Base-by-base conservation (phyloP, 23 tunicate genomes). In the Halocynthia roretzi region DNA sequence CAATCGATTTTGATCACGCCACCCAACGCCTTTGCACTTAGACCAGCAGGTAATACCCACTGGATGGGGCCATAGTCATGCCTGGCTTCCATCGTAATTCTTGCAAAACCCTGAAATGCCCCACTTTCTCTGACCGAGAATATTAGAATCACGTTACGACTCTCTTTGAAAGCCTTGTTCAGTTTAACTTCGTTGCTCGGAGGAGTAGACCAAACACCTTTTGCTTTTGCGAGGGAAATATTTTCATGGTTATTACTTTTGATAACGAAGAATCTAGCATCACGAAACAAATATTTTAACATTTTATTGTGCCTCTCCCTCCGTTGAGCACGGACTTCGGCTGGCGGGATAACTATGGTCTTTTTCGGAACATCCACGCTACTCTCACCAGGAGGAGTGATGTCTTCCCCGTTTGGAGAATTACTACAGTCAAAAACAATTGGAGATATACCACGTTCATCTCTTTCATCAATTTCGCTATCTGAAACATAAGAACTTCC, bases 91-190 rank as follows among this genome's bases (percentile, higher is more conserved):
- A 80, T 53, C 49, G 83, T 54, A 10, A 92, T 53, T 14, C 98
- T 87, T 5, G 98, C 98, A 75, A 92, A 86, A 6, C 98, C 98
- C 76, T 92, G 98, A 67, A 92, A 92, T 10, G 92, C 87, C 9
- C 98, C 98, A 82, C 98, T 92, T 83, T 92, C 98, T 68, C 87
- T 71, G 18, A 92, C 92, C 5, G 92, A 86, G 75, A 81, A 92
- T 18, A 92, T 62, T 9, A 92, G 71, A 22, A 92, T 92, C 5
- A 92, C 98, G 69, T 92, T 92, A 74, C 92, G 56, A 7, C 93
- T 81, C 67, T 92, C 92, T 67, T 70, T 71, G 61, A 86, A 86
- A 11, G 98, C 89, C 53, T 67, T 74, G 56, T 76, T 86, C 17
- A 92, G 61, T 54, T 92, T 92, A 7, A 84, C 52, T 63, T 92